Base-by-base conservation (phyloP, 2,888 invertebrate genomes). In the Campoplex capitator region DNA sequence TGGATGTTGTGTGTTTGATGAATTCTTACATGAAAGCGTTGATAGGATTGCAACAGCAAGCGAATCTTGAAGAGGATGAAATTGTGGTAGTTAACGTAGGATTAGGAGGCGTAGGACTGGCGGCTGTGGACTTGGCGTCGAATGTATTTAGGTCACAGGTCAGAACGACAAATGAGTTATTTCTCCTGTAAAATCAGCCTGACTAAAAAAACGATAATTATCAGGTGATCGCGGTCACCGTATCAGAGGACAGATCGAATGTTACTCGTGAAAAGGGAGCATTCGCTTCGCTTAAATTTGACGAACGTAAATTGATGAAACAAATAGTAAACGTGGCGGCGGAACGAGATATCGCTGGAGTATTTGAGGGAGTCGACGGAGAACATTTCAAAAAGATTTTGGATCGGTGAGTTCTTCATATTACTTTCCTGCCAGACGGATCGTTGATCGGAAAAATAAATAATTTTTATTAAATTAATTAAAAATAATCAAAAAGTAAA, bases 161-260 rank as follows among this genome's bases (percentile, higher is more conserved):
- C 4, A 8, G 58, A 75, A 78, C 18, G 18, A 58, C 28, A 16
- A 32, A 32, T n/a, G 18, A 18, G 18, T 6, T 32, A 18, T 48
- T 75, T 11, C 42, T 7, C 32, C 2, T 0, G 18, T 13, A 28
- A 83, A 74, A 18, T 4, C 13, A 16, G 13, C 32, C 32, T 6
- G 38, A 54, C 38, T 13, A 65, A 71, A 58, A 80, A 67, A 56
- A 76, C 6, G 28, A 7, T 67, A 70, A n/a, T 76, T 91, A 90
- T 58, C 89, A 96, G 96, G 97, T 97, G 4, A 96, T 97, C 89
- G 97, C 96, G n/a, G 95, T 97, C n/a, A 96, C 96, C 86, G 96
- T 96, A 62, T 95, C 96, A 0, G 96, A 96, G 92, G 96, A 96
- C 81, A 95, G 96, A 88, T 96, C 96, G 11, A 94, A 95, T 54